Evolutionary conservation across 2,113 vertebrate genomes (phyloP).

Genomic region (Phalacrocorax pelagicus): DNA sequence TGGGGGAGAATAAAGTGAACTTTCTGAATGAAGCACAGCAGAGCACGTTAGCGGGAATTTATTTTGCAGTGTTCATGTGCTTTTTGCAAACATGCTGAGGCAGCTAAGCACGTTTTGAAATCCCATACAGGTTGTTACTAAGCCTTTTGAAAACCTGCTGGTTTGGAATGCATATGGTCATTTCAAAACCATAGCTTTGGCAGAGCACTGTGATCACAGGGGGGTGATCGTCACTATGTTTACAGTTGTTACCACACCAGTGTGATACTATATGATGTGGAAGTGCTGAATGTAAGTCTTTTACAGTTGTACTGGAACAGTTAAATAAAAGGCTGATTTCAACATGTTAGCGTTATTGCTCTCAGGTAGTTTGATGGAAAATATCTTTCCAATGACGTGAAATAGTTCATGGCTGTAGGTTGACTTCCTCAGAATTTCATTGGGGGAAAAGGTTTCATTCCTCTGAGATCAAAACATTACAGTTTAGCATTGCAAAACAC

Average conservation of each 20-base stretch:
- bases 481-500: neutral
- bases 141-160: neutral
- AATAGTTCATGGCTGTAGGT: neutral
- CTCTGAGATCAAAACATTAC: neutral
- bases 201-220: neutral
- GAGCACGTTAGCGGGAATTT: neutral
- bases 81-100: neutral
- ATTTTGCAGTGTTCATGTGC: neutral
- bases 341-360: neutral
- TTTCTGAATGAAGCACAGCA: neutral
- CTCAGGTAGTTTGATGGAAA: neutral
- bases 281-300: neutral
- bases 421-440: neutral
- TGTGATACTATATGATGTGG: neutral
- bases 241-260: neutral
- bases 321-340: neutral
- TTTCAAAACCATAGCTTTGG: slow-evolving; percentile 14
- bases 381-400: neutral
- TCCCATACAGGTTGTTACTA: neutral
- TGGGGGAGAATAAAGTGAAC: neutral
- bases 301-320: neutral
- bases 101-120: neutral
- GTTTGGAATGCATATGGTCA: neutral
- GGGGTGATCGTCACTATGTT: neutral
- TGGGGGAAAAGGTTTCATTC: neutral